Percentiles rank a stretch among this genome's conserved stretches.
Conservation (phyloP, 2,797 vertebrate genomes). For the Halcyon smyrnensis region DNA sequence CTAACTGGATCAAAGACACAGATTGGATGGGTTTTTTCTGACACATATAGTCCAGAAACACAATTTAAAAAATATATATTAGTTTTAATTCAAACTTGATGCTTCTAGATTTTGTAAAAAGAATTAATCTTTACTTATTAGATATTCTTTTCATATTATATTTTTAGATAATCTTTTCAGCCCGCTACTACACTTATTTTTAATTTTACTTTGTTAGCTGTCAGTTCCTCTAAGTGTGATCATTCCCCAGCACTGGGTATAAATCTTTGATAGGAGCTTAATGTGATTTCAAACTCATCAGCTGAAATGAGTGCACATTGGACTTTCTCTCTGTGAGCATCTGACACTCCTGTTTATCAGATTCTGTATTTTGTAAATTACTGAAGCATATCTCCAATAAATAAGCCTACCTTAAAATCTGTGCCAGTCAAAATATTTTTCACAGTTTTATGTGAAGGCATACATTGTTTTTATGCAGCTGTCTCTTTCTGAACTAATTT, state of each 20-base stretch:
- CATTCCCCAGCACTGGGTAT: background rate
- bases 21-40: background rate
- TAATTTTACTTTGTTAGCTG: conserved; percentile 29
- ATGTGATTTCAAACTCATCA: conserved; percentile 36
- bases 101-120: background rate
- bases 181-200: background rate
- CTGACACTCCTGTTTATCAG: conserved; percentile 78
- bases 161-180: conserved; percentile 3
- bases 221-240: background rate
- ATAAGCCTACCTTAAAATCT: conserved; percentile 70
- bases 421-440: conserved; percentile 66
- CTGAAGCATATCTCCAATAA: conserved; percentile 77
- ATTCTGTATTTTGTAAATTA: conserved; percentile 77
- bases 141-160: background rate
- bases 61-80: background rate
- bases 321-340: conserved; percentile 58
- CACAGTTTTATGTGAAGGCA: conserved; percentile 57
- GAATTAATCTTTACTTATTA: background rate
- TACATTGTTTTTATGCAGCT: conserved; percentile 58
- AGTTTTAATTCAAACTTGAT: background rate
- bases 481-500: conserved; percentile 72
- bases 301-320: conserved; percentile 46
- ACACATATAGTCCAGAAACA: background rate
- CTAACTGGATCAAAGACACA: conserved; percentile 21
- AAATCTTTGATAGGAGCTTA: conserved; percentile 32